Percentiles rank a stretch among this genome's conserved stretches.
Evolutionary conservation across 2,797 vertebrate species (phyloP).

Genomic region (Moxostoma hubbsi): DNA sequence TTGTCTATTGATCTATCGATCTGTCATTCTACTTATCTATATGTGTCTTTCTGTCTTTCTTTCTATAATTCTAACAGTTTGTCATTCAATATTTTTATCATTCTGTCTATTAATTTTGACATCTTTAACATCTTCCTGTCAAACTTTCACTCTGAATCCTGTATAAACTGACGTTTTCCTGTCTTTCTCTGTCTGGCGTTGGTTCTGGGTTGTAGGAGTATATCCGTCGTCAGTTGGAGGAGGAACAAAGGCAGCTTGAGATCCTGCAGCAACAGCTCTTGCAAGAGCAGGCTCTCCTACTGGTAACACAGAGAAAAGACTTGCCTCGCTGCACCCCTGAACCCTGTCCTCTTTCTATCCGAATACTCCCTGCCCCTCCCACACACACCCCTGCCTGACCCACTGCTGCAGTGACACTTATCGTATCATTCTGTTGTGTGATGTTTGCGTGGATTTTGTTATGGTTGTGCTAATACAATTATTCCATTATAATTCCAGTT

Average conservation of each 20-base stretch:
- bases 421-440: conserved; percentile 3
- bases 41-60: too few species aligned
- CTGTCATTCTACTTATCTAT: too few species aligned
- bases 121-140: neutral
- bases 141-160: conserved; percentile 49
- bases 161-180: conserved; percentile 13
- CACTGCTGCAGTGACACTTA: conserved; percentile 36
- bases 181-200: conserved; percentile 52
- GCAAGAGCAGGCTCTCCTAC: conserved; percentile 96
- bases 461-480: neutral
- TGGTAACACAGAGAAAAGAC: conserved; percentile 82
- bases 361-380: too few species aligned
- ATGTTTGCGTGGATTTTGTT: neutral
- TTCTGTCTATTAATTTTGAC: conserved; percentile 12
- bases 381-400: too few species aligned
- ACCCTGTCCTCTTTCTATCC: conserved; percentile 40
- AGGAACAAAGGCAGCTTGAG: conserved; percentile 99
- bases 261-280: conserved; percentile 98
- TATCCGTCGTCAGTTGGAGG: conserved; percentile 98
- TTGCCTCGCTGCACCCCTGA: conserved; percentile 16
- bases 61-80: too few species aligned
- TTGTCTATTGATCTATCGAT: too few species aligned
- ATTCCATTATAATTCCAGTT: too few species aligned
- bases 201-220: conserved; percentile 88
- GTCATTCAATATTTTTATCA: too few species aligned